These are phyloP conservation scores for Xanthia togata DNA, from an alignment of 2,888 invertebrate species.

Conservation along the genomic window DNA sequence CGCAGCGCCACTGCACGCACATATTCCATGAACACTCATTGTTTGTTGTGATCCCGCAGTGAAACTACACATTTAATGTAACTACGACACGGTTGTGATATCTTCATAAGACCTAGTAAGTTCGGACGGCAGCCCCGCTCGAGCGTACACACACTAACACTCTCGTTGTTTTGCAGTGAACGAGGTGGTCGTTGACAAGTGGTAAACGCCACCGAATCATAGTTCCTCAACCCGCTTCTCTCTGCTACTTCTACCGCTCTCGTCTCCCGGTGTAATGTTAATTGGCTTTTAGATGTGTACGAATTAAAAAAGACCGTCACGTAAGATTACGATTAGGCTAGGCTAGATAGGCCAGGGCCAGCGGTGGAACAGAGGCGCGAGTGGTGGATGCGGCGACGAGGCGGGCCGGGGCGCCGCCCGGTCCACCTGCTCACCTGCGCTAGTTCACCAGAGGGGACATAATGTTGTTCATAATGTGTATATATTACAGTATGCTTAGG, in stretches of 20 bases:
- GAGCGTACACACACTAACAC: constrained; percentile 83
- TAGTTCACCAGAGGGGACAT: constrained; percentile 86
- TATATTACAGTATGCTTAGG: constrained; percentile 90
- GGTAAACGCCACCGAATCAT: constrained; percentile 90
- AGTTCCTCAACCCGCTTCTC: constrained; percentile 88
- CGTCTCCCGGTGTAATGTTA: constrained; percentile 80
- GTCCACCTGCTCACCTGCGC: constrained; percentile 78
- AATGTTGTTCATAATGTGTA: constrained; percentile 89
- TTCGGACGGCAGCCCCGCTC: constrained; percentile 84
- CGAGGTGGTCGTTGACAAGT: constrained; percentile 93
- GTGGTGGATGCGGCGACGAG: constrained; percentile 68
- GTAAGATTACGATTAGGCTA: constrained; percentile 65
- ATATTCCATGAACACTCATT: constrained; percentile 90
- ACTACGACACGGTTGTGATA: constrained; percentile 89
- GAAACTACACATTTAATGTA: constrained; percentile 87
- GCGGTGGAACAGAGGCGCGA: constrained; percentile 66
- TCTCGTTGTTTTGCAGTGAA: constrained; percentile 92
- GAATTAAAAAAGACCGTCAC: constrained; percentile 70
- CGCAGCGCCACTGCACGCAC: constrained; percentile 87
- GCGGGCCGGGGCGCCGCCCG: constrained; percentile 68
- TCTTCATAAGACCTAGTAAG: constrained; percentile 86
- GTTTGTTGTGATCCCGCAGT: constrained; percentile 91
- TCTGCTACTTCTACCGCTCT: constrained; percentile 86
- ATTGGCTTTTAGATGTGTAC: constrained; percentile 80
- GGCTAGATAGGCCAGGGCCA: constrained; percentile 64